Evolutionary conservation across 2,113 vertebrate genomes (phyloP).

Genomic region (Alethe castanea): DNA sequence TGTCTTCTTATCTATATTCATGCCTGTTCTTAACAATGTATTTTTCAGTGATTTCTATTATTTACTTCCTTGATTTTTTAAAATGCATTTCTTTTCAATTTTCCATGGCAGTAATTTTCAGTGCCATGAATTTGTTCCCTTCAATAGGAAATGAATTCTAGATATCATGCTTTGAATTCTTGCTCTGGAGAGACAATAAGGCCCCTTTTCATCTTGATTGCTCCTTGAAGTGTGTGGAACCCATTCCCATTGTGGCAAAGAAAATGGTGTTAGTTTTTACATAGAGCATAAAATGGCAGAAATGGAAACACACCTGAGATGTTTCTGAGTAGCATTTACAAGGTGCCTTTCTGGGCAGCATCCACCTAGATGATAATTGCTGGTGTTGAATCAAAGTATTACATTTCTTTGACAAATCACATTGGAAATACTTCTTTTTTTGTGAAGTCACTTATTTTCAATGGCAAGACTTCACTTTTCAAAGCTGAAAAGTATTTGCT

Average conservation of each 20-base stretch:
- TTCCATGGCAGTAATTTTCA: not conserved
- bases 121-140: not conserved
- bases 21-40: not conserved
- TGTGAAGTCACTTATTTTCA: not conserved
- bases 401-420: not conserved
- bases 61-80: not conserved
- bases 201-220: not conserved
- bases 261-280: not conserved
- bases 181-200: not conserved
- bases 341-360: not conserved
- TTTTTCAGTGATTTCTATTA: slow-evolving; percentile 18
- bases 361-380: not conserved
- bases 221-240: not conserved
- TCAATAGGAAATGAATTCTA: not conserved
- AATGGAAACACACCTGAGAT: not conserved
- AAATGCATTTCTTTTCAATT: not conserved
- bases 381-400: not conserved
- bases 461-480: not conserved
- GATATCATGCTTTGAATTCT: not conserved
- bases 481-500: not conserved
- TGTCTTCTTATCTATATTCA: not conserved
- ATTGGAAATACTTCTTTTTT: not conserved
- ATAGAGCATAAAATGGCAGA: not conserved
- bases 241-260: not conserved
- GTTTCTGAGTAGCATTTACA: not conserved